Evolutionary conservation across 2,113 vertebrate species (phyloP), one percentile per base, ranked within the genome.

Genomic region (Arenaria interpres): DNA sequence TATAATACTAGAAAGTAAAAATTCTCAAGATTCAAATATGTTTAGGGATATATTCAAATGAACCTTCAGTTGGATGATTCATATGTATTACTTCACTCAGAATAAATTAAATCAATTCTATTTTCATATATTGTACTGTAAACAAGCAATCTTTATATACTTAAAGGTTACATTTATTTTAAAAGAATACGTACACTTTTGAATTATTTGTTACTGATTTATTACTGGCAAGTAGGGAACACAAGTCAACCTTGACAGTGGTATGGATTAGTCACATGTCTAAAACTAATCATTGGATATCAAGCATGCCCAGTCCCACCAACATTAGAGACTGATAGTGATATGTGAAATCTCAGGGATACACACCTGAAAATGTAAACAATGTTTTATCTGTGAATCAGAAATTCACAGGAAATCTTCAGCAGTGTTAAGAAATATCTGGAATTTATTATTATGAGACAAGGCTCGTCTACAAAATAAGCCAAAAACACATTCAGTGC

Each of bases 11-110:
- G 24, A 83, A 86, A 75, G 28, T 35, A 60, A 74, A 60, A 86
- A 90, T 92, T 93, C 33, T 79, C 87, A 87, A 94, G 33, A 85
- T 81, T 83, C 21, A 90, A 96, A 77, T 51, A 54, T 33, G 60
- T 90, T 92, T 78, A 67, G 37, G 10, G 28, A 68, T 63, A 84
- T 78, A 85, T 72, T 90, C 23, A 90, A 90, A 89, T 23, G 68
- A 53, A 78, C 92, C 79, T 90, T 41, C 69, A 78, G 43, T 10
- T 87, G 73, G 30, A 22, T 90, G 86, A 90, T 45, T 90, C 85
- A 78, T 68, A 92, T 85, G 57, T 39, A 89, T 93, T 90, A 94
- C 39, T 78, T 94, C 22, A 25, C 18, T 67, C 63, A 50, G 68
- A 93, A 93, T 59, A 94, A 85, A 96, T 84, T 20, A 60, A 85